These are phyloP conservation scores for Lasaia peninsularis DNA, from an alignment of 1,140 invertebrate species.

Conservation along the genomic window DNA sequence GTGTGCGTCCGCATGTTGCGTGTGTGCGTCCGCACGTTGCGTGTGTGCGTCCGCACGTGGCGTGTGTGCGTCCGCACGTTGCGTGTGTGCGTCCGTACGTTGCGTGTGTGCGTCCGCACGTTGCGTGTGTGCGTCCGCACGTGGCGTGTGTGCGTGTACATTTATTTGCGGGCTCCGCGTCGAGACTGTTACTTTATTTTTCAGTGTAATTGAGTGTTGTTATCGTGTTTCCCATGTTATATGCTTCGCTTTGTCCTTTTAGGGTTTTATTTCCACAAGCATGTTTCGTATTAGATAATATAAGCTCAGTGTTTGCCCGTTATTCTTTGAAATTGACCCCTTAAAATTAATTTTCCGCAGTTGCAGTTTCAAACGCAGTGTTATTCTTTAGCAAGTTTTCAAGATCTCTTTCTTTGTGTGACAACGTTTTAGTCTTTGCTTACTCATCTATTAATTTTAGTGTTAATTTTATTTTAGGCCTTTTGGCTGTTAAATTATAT, in stretches of 20 bases:
- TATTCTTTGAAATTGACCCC: background rate
- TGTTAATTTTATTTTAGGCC: slow-evolving; percentile 1
- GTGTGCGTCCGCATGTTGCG: too few relatives aligned
- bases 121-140: too few relatives aligned
- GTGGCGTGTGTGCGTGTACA: too few relatives aligned
- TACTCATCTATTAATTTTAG: background rate
- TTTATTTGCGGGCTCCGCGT: too few relatives aligned
- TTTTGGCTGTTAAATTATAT: slow-evolving; percentile 6
- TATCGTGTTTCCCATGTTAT: background rate
- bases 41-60: too few relatives aligned
- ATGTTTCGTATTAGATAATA: background rate
- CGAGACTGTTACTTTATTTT: too few relatives aligned
- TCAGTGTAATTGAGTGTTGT: background rate
- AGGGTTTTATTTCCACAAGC: background rate
- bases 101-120: too few relatives aligned
- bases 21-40: too few relatives aligned
- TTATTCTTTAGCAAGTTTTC: background rate
- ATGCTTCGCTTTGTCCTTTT: background rate
- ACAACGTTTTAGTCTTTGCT: slow-evolving; percentile 4
- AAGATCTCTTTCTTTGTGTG: slow-evolving; percentile 6
- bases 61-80: too few relatives aligned
- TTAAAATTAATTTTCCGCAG: background rate
- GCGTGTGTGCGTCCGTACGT: too few relatives aligned
- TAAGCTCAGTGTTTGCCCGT: background rate
- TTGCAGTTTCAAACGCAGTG: background rate